Evolutionary conservation across 2,888 invertebrate genomes (phyloP).

Genomic region (Leucophenga montana): DNA sequence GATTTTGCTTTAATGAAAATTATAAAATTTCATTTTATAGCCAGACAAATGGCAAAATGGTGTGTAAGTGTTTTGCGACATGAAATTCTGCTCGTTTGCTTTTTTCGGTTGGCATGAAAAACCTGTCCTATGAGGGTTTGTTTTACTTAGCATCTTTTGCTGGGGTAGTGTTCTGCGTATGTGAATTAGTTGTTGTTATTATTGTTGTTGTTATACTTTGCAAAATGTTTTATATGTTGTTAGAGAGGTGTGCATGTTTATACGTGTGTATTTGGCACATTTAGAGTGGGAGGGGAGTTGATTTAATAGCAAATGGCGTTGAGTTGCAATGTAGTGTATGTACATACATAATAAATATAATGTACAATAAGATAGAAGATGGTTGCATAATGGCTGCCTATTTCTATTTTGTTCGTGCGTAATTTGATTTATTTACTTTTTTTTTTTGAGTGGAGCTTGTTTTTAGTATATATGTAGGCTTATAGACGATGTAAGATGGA

Average conservation of each 20-base stretch:
- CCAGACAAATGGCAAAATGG: constrained; percentile 24
- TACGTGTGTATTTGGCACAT: constrained; percentile 1
- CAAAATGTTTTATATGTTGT: constrained; percentile 19
- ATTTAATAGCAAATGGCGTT: no score
- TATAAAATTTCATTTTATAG: constrained; percentile 14
- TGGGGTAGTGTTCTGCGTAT: constrained; percentile 18
- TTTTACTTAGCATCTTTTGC: constrained; percentile 3
- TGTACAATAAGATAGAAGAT: not conserved
- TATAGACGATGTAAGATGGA: no score
- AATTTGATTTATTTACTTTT: not conserved
- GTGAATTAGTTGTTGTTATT: not conserved
- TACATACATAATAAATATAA: no score
- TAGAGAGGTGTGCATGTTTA: not conserved
- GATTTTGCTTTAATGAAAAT: not conserved
- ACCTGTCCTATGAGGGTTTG: constrained; percentile 15
- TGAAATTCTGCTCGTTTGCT: not conserved
- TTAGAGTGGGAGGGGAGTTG: constrained; percentile 19
- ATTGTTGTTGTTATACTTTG: constrained; percentile 13
- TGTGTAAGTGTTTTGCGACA: constrained; percentile 5
- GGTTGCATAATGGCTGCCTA: not conserved
- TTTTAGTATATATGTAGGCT: no score
- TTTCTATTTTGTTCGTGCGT: constrained; percentile 1
- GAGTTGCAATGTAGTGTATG: no score
- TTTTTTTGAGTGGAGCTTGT: no score
- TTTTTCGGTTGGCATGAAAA: not conserved